Evolutionary conservation across 2,113 vertebrate genomes (phyloP).

Genomic region (Tapirus terrestris): DNA sequence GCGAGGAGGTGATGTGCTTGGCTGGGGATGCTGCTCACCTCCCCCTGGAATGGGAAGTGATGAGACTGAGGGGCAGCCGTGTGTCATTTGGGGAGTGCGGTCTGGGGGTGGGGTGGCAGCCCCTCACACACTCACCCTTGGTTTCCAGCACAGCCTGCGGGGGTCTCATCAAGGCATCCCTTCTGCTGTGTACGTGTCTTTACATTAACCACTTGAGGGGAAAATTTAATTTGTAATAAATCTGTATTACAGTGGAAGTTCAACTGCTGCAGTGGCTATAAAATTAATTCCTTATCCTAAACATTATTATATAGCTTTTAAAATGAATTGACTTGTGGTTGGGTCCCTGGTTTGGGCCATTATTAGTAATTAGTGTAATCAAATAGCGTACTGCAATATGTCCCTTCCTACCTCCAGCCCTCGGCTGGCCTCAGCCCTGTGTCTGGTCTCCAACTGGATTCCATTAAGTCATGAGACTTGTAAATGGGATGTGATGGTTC

Average conservation of each 20-base stretch:
- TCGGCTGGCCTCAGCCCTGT: fast-evolving
- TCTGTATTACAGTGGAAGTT: conserved; percentile 78
- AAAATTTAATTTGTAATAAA: conserved; percentile 82
- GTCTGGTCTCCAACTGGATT: neutral
- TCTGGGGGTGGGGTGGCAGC: too few relatives aligned
- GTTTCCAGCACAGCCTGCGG: neutral
- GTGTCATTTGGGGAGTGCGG: neutral
- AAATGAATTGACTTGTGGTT: conserved; percentile 81
- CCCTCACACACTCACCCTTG: neutral
- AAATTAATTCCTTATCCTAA: conserved; percentile 86
- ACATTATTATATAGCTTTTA: conserved; percentile 84
- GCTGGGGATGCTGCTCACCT: fast-evolving
- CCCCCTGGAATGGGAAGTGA: fast-evolving
- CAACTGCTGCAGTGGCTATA: conserved; percentile 78
- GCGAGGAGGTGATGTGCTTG: neutral
- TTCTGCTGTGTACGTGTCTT: neutral
- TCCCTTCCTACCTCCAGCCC: conserved; percentile 54
- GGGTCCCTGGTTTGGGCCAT: conserved; percentile 73
- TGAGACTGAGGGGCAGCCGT: too few relatives aligned
- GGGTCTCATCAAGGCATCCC: neutral
- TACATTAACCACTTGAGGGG: conserved; percentile 67
- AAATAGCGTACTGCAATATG: conserved; percentile 58
- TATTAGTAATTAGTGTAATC: conserved; percentile 85
- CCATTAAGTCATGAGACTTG: conserved; percentile 57
- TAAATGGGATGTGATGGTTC: neutral